Percentiles rank a stretch among this genome's conserved stretches.
These are phyloP conservation scores for Oligia fasciuncula DNA, from an alignment of 2,888 invertebrate species.

Conservation along the genomic window DNA sequence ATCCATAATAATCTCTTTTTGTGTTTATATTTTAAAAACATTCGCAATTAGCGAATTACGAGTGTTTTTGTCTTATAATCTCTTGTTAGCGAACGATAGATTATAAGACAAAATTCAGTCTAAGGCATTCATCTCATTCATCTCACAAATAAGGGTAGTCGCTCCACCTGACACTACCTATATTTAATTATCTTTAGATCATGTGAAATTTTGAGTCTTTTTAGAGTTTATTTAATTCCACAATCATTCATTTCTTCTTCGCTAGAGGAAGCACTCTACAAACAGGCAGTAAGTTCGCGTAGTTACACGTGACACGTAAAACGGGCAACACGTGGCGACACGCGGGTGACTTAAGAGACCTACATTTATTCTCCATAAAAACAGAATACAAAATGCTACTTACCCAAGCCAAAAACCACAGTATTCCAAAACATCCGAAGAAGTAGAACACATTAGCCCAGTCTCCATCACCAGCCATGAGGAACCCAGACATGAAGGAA, in stretches of 20 bases:
- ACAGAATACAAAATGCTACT: slow-evolving; percentile 49
- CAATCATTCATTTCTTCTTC: not conserved
- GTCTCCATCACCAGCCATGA: slow-evolving; percentile 87
- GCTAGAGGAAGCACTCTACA: not conserved
- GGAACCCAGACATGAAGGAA: slow-evolving; percentile 89
- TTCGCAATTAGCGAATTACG: too few relatives aligned
- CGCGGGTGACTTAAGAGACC: too few relatives aligned
- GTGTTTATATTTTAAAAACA: not conserved
- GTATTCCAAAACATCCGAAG: slow-evolving; percentile 89
- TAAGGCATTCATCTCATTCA: not conserved
- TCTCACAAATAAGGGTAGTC: not conserved
- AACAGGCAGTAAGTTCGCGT: not conserved
- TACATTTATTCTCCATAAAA: too few relatives aligned
- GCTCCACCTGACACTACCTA: not conserved
- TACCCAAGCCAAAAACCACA: slow-evolving; percentile 90
- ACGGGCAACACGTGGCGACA: too few relatives aligned
- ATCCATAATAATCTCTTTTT: not conserved
- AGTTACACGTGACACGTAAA: not conserved
- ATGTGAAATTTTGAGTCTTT: not conserved
- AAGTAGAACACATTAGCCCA: slow-evolving; percentile 91
- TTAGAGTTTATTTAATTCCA: not conserved
- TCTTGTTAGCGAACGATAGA: too few relatives aligned
- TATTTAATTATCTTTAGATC: not conserved
- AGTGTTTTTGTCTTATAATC: too few relatives aligned
- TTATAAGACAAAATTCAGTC: not conserved